Evolutionary conservation across 2,113 vertebrate genomes (phyloP).

Genomic region (Anolis carolinensis): DNA sequence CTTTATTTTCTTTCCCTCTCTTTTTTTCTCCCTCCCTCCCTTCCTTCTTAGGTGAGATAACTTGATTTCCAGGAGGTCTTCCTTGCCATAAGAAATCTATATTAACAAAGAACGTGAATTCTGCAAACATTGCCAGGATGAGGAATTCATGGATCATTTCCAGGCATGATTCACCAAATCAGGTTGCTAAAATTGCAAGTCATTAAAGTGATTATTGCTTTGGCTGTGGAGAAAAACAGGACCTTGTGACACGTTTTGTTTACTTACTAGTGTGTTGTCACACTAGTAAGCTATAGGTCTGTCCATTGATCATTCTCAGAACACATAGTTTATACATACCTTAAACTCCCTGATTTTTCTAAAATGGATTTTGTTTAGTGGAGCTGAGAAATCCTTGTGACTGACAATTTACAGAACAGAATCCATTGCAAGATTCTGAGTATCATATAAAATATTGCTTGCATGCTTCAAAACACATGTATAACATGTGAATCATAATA

Average conservation of each 20-base stretch:
- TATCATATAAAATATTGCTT: too few species aligned
- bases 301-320: neutral
- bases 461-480: neutral
- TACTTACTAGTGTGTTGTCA: neutral
- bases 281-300: neutral
- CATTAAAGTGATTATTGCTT: neutral
- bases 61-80: neutral
- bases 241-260: neutral
- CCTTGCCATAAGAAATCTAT: neutral
- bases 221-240: neutral
- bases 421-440: neutral
- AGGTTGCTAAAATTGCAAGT: neutral
- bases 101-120: neutral
- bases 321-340: too few species aligned
- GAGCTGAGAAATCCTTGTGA: neutral
- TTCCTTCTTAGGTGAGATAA: neutral
- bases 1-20: neutral
- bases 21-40: slow-evolving; percentile 25
- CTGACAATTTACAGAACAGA: neutral
- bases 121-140: neutral
- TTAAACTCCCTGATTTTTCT: neutral
- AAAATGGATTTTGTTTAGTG: neutral
- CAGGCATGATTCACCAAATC: neutral
- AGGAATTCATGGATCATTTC: neutral
- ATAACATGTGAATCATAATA: neutral